phyloP scores from a whole-genome alignment of 2,797 vertebrate genomes.

The Chaunax sp. region DNA sequence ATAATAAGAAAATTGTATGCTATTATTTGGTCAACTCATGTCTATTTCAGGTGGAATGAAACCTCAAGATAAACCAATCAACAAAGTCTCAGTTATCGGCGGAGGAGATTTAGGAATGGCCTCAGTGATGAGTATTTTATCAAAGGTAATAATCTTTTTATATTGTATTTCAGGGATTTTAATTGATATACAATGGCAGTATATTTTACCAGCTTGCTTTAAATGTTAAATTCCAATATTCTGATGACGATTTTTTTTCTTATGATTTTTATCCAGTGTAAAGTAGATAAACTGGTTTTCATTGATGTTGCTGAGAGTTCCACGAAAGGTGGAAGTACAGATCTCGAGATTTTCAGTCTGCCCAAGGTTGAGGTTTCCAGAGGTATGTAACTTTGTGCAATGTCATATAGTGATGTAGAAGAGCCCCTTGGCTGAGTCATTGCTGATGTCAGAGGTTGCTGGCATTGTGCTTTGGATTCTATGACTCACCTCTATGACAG shows the following conservation, averaged over 20 bases:
- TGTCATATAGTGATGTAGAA: background rate
- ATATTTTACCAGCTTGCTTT: background rate
- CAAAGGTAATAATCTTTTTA: constrained; percentile 83
- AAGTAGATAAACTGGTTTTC: constrained; percentile 91
- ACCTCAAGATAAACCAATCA: constrained; percentile 62
- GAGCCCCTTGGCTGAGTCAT: constrained; percentile 2
- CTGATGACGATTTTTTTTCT: background rate
- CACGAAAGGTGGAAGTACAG: constrained; percentile 89
- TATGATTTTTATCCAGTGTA: constrained; percentile 67
- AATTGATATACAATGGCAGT: background rate
- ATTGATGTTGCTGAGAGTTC: constrained; percentile 89
- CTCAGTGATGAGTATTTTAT: constrained; percentile 89
- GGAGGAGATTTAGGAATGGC: constrained; percentile 95
- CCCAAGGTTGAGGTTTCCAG: constrained; percentile 92
- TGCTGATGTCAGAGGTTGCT: background rate
- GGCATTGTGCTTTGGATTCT: too few relatives aligned
- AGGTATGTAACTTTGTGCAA: constrained; percentile 79
- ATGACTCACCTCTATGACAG: background rate
- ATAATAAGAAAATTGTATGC: background rate
- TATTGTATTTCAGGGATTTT: background rate
- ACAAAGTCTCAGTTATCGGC: constrained; percentile 93
- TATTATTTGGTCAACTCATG: background rate
- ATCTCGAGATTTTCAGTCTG: constrained; percentile 92
- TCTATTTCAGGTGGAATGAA: constrained; percentile 65
- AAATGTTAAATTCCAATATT: background rate